phyloP scores from a whole-genome alignment of 2,113 vertebrate species.

The Dromiciops gliroides region DNA sequence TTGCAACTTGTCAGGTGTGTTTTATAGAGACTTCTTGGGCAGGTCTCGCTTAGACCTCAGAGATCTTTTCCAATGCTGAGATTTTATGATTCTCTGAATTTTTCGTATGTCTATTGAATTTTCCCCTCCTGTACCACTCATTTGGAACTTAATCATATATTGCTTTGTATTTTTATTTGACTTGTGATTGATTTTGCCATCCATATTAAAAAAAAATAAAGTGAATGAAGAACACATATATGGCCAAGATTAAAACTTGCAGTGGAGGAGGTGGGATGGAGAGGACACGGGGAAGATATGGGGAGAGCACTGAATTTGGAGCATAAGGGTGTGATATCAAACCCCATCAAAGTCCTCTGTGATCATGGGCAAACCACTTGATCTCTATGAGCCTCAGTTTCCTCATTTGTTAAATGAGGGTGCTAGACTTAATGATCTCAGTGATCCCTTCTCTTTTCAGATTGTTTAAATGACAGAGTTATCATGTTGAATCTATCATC shows the following conservation, averaged over 20 bases:
- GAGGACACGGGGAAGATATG: not conserved
- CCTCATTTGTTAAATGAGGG: not conserved
- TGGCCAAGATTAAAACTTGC: not conserved
- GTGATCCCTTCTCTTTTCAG: not conserved
- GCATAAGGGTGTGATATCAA: not conserved
- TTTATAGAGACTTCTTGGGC: not conserved
- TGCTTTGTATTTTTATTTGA: not conserved
- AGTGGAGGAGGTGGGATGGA: not conserved
- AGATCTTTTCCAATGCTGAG: not conserved
- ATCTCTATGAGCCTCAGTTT: not conserved
- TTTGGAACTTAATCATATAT: not conserved
- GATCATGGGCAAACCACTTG: not conserved
- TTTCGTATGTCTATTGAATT: not conserved
- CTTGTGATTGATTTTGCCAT: not conserved
- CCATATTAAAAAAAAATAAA: not conserved
- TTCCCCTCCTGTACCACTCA: not conserved
- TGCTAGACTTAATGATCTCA: not conserved
- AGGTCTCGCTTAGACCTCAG: not conserved
- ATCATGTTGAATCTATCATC: not conserved
- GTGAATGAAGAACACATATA: not conserved
- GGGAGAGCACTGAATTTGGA: not conserved
- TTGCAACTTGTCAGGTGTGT: not conserved
- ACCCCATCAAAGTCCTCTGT: not conserved
- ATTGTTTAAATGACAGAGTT: not conserved
- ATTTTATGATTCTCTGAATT: not conserved